Conservation (phyloP, 2,113 vertebrate species). For the Seriola rivoliana region DNA sequence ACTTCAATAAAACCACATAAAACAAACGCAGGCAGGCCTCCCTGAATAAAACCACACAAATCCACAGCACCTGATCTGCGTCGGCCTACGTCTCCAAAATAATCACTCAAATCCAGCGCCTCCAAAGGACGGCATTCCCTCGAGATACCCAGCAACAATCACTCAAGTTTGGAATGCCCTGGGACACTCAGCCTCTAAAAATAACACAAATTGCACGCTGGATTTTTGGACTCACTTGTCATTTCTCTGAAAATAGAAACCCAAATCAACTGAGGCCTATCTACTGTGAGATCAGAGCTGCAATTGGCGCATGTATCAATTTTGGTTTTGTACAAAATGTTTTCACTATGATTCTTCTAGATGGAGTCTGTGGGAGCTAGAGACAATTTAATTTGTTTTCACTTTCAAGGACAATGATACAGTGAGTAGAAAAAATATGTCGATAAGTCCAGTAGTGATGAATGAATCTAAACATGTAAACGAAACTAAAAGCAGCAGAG, state of each 20-base stretch:
- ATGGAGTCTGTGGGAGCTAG: too few relatives aligned
- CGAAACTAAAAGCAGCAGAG: background rate
- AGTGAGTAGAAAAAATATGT: background rate
- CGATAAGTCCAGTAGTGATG: background rate
- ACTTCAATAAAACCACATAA: conserved; percentile 21
- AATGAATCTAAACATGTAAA: background rate
- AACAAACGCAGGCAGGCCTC: conserved; percentile 12
- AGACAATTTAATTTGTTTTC: background rate
- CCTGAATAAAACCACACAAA: conserved; percentile 35
- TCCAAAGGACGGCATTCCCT: conserved; percentile 27
- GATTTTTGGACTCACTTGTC: conserved; percentile 31
- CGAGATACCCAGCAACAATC: conserved; percentile 34
- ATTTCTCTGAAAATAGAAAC: conserved; percentile 39
- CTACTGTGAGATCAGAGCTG: conserved; percentile 3
- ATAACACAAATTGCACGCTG: conserved; percentile 28
- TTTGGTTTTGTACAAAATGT: background rate
- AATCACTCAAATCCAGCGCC: conserved; percentile 34
- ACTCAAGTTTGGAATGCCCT: conserved; percentile 34
- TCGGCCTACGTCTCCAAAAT: background rate
- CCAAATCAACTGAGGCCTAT: background rate
- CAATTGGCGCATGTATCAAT: background rate
- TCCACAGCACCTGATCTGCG: conserved; percentile 41
- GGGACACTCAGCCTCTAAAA: conserved; percentile 37
- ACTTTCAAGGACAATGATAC: background rate
- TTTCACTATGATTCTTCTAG: too few relatives aligned